Conservation (phyloP, 2,888 invertebrate genomes). For the Epsilonema sp. region DNA sequence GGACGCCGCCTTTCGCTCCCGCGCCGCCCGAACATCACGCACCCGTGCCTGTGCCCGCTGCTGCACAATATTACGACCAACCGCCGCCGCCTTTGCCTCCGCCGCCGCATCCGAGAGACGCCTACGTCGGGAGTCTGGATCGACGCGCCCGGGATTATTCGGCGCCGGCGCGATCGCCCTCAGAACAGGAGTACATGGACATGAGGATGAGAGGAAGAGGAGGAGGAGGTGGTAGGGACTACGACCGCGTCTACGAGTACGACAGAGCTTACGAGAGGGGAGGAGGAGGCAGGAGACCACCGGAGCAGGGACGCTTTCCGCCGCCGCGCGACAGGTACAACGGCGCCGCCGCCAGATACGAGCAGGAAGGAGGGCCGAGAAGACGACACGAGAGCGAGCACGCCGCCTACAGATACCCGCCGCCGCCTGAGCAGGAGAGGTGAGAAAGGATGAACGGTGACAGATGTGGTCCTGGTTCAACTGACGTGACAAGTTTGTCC, state of each 20-base stretch:
- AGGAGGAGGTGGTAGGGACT: not conserved
- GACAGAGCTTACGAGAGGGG: not conserved
- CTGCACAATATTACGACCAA: not conserved
- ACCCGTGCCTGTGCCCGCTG: no score
- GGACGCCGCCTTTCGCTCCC: not conserved
- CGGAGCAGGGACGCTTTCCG: not conserved
- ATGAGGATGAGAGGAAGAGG: not conserved
- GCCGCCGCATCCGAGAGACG: not conserved
- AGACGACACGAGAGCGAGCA: not conserved
- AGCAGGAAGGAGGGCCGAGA: not conserved
- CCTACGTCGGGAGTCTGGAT: not conserved
- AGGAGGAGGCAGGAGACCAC: not conserved
- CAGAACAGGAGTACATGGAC: constrained; percentile 1
- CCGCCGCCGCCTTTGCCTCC: not conserved
- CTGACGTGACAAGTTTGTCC: no score
- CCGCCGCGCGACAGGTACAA: not conserved
- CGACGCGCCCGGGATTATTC: not conserved
- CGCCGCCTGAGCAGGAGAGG: not conserved
- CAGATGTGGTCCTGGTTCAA: no score
- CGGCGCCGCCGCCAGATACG: not conserved
- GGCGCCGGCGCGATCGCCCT: constrained; percentile 1
- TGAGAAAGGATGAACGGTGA: no score
- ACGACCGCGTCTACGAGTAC: not conserved
- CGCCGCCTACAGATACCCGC: not conserved
- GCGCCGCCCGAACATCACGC: not conserved